These are phyloP conservation scores for Agrotis ipsilon DNA, from an alignment of 2,888 invertebrate genomes.

Conservation along the genomic window DNA sequence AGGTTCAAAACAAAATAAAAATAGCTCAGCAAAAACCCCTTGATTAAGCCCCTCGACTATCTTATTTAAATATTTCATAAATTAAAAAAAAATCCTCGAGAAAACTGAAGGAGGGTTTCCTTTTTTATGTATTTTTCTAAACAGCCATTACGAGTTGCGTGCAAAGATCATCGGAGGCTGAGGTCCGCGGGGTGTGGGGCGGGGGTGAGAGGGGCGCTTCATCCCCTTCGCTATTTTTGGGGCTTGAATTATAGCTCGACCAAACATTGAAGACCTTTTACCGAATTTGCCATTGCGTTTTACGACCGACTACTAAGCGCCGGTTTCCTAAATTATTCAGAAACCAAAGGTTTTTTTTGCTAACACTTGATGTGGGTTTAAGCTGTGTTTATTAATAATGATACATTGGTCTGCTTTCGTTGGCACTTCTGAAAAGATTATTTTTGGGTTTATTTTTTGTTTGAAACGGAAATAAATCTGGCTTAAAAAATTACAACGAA, in stretches of 20 bases:
- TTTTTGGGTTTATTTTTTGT: constrained; percentile 13
- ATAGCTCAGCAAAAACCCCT: constrained; percentile 21
- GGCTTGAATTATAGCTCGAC: constrained; percentile 89
- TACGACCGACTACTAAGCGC: constrained; percentile 86
- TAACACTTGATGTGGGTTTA: constrained; percentile 75
- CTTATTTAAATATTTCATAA: constrained; percentile 62
- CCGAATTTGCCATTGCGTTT: constrained; percentile 88
- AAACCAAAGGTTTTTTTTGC: constrained; percentile 74
- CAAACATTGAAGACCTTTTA: constrained; percentile 90
- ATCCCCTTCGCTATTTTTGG: constrained; percentile 88
- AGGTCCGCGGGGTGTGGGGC: constrained; percentile 66
- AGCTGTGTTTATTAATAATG: constrained; percentile 77
- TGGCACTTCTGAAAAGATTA: constrained; percentile 9
- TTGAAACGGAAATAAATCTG: not conserved
- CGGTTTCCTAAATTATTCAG: constrained; percentile 87
- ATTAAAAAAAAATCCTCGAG: constrained; percentile 68
- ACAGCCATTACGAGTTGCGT: constrained; percentile 79
- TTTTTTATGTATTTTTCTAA: constrained; percentile 81
- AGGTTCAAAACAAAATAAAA: constrained; percentile 19
- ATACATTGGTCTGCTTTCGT: constrained; percentile 61
- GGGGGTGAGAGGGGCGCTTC: constrained; percentile 66
- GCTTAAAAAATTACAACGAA: not conserved
- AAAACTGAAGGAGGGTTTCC: constrained; percentile 72
- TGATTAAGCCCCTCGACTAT: constrained; percentile 53
- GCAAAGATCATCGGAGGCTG: constrained; percentile 86